phyloP scores from a whole-genome alignment of 1,140 invertebrate species.

The Psix sp. region DNA sequence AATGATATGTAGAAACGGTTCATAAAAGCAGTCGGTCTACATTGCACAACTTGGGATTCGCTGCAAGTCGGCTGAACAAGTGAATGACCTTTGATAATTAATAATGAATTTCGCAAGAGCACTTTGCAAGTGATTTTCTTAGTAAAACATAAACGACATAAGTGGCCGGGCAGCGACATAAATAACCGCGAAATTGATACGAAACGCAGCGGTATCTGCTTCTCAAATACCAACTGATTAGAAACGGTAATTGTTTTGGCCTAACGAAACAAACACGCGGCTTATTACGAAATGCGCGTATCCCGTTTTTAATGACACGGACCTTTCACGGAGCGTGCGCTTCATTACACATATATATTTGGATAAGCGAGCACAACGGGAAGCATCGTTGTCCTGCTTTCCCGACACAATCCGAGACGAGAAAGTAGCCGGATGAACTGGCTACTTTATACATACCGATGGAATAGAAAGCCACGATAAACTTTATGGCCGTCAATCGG shows the following conservation, averaged over 20 bases:
- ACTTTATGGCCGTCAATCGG: slow-evolving; percentile 60
- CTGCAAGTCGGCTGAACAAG: background rate
- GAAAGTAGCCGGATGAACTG: slow-evolving; percentile 62
- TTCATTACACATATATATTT: slow-evolving; percentile 58
- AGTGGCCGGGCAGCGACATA: slow-evolving; percentile 6
- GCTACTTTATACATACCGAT: slow-evolving; percentile 62
- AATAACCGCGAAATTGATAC: slow-evolving; percentile 16
- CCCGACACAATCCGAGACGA: slow-evolving; percentile 60
- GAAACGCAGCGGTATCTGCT: background rate
- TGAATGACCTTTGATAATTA: slow-evolving; percentile 12
- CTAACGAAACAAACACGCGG: slow-evolving; percentile 21
- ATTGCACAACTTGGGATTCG: too few species aligned
- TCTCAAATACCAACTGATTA: slow-evolving; percentile 22
- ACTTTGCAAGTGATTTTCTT: slow-evolving; percentile 15
- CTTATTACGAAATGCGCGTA: slow-evolving; percentile 30
- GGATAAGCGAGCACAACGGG: slow-evolving; percentile 56
- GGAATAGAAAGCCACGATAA: slow-evolving; percentile 61
- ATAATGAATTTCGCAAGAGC: slow-evolving; percentile 6
- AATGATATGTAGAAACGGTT: too few species aligned
- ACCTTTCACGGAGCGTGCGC: slow-evolving; percentile 50
- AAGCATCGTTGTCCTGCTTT: slow-evolving; percentile 59
- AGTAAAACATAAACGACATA: slow-evolving; percentile 17
- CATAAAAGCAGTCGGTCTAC: too few species aligned
- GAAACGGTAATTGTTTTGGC: slow-evolving; percentile 30
- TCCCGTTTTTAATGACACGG: slow-evolving; percentile 45